These are phyloP conservation scores for Zingel zingel DNA, from an alignment of 2,113 vertebrate genomes.

Conservation along the genomic window DNA sequence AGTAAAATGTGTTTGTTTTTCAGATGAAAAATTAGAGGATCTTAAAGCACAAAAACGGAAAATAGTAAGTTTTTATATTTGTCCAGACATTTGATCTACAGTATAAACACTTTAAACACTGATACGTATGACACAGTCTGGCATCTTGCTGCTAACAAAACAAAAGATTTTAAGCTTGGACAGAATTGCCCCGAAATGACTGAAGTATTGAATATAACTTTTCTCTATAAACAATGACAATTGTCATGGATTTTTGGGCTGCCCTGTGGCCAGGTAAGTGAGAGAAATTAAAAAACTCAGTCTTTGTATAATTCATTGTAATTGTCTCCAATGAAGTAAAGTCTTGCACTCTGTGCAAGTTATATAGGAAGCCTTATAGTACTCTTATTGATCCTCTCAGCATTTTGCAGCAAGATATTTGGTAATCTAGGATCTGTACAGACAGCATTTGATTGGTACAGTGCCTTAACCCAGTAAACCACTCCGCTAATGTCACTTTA, in stretches of 20 bases:
- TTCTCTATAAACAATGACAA: not conserved
- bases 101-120: not conserved
- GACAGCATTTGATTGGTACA: constrained; percentile 93
- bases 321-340: constrained; percentile 22
- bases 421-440: constrained; percentile 91
- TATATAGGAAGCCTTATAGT: constrained; percentile 61
- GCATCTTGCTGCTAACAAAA: not conserved
- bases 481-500: constrained; percentile 96
- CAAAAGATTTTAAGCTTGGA: not conserved
- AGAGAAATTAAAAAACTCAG: not conserved
- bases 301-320: constrained; percentile 4
- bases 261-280: not conserved
- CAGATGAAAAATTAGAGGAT: constrained; percentile 95
- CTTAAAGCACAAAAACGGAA: constrained; percentile 94
- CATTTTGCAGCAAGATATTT: constrained; percentile 89
- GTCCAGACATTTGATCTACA: not conserved
- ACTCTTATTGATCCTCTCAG: constrained; percentile 86
- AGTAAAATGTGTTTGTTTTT: constrained; percentile 50
- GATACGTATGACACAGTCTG: not conserved
- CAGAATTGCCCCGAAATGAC: too few species aligned
- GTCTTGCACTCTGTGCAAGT: not conserved
- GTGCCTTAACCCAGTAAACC: constrained; percentile 95
- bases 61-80: constrained; percentile 90
- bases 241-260: constrained; percentile 35
- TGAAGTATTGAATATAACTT: too few species aligned